Conservation (phyloP, 2,797 vertebrate genomes). For the Linurgus olivaceus region DNA sequence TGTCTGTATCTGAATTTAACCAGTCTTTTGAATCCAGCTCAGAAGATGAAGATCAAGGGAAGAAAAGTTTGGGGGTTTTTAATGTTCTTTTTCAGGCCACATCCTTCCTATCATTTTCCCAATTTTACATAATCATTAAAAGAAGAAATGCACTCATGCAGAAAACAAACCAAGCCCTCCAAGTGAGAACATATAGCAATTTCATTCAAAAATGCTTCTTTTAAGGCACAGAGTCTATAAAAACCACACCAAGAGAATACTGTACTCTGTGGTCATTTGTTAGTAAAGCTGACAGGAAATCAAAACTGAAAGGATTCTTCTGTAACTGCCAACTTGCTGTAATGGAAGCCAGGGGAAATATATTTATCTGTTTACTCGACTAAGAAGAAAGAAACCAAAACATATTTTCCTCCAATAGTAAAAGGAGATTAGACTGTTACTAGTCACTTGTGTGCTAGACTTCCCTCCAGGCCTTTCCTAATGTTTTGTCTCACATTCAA, state of each 20-base stretch:
- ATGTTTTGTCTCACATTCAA: slow-evolving; percentile 44
- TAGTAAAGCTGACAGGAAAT: slow-evolving; percentile 60
- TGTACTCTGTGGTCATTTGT: slow-evolving; percentile 18
- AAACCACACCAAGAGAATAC: slow-evolving; percentile 37
- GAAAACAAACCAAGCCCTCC: not conserved
- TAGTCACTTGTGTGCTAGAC: slow-evolving; percentile 39
- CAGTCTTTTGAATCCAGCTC: not conserved
- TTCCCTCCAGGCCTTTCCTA: slow-evolving; percentile 39
- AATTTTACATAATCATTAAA: not conserved
- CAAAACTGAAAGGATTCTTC: slow-evolving; percentile 60
- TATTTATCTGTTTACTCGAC: slow-evolving; percentile 64
- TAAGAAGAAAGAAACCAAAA: slow-evolving; percentile 56
- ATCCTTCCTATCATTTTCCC: not conserved
- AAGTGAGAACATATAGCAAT: not conserved
- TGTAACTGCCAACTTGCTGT: slow-evolving; percentile 39
- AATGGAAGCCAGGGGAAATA: slow-evolving; percentile 59
- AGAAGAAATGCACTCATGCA: not conserved
- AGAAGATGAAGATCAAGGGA: not conserved
- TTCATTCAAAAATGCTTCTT: slow-evolving; percentile 29
- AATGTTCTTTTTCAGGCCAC: not conserved
- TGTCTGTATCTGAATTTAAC: not conserved
- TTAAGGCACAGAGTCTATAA: slow-evolving; percentile 29
- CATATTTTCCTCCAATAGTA: slow-evolving; percentile 46
- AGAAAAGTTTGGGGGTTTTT: not conserved
- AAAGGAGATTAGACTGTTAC: slow-evolving; percentile 20